Conservation (phyloP, 92 coral and sea anemone genomes). For the Meandrina meandrites region DNA sequence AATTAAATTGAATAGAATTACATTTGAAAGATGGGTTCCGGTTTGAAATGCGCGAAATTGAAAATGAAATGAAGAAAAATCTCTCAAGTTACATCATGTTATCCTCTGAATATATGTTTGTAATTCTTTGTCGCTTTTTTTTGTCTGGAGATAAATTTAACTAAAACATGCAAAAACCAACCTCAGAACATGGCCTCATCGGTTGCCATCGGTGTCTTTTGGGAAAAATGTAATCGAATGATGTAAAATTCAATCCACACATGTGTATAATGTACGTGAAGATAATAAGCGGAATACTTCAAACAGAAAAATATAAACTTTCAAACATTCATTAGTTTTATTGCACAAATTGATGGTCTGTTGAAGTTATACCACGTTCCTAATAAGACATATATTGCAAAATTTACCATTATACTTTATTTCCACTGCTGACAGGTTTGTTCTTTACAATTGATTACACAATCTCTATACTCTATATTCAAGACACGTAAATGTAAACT, state of each 20-base stretch:
- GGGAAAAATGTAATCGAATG: background rate
- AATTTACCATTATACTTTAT: background rate
- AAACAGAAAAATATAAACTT: background rate
- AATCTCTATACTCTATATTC: background rate
- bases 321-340: background rate
- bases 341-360: background rate
- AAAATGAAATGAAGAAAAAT: background rate
- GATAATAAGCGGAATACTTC: background rate
- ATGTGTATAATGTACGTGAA: background rate
- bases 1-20: background rate
- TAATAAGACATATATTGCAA: background rate
- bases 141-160: background rate
- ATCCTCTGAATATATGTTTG: background rate
- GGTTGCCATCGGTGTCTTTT: background rate
- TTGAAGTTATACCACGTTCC: background rate
- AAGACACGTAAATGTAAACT: background rate
- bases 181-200: background rate
- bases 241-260: background rate
- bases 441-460: background rate
- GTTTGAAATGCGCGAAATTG: background rate
- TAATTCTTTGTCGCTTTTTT: background rate
- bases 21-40: background rate
- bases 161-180: background rate
- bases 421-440: conserved; percentile 1
- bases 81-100: background rate